Conservation (phyloP, 92 coral and sea anemone species). For the Paragorgia papillata region DNA sequence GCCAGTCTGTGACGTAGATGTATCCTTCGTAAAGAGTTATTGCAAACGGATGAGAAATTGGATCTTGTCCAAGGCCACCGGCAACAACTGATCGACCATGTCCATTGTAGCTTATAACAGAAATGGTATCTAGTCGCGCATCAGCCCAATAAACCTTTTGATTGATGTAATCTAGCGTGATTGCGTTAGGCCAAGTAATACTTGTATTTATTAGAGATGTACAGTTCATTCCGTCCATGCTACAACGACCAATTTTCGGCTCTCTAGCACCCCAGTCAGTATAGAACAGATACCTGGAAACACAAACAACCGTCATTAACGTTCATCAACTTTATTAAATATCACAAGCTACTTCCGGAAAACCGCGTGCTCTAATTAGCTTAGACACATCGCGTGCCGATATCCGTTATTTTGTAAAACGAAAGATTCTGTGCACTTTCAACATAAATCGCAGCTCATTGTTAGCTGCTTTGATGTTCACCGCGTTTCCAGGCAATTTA, state of each 20-base stretch:
- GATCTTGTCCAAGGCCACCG: constrained; percentile 53
- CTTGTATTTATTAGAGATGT: constrained; percentile 47
- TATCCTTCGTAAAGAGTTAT: constrained; percentile 70
- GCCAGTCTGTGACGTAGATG: constrained; percentile 89
- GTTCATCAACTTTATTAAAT: no score
- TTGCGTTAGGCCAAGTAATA: constrained; percentile 78
- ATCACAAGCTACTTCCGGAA: no score
- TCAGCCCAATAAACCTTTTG: constrained; percentile 88
- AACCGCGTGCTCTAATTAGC: no score
- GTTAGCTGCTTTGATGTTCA: no score
- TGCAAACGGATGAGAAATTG: constrained; percentile 84
- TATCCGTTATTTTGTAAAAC: no score
- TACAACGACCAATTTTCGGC: constrained; percentile 79
- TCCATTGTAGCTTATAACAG: constrained; percentile 74
- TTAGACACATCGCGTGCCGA: no score
- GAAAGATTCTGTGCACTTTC: no score
- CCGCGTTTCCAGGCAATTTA: no score
- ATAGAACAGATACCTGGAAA: constrained; percentile 81
- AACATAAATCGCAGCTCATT: no score
- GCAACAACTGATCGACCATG: constrained; percentile 55
- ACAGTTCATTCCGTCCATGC: constrained; percentile 85
- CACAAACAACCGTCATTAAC: not conserved
- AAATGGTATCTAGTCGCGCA: constrained; percentile 65
- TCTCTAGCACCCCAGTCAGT: constrained; percentile 79
- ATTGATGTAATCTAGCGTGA: constrained; percentile 82